phyloP scores from a whole-genome alignment of 2,888 invertebrate species.

The Eilema sororculum region DNA sequence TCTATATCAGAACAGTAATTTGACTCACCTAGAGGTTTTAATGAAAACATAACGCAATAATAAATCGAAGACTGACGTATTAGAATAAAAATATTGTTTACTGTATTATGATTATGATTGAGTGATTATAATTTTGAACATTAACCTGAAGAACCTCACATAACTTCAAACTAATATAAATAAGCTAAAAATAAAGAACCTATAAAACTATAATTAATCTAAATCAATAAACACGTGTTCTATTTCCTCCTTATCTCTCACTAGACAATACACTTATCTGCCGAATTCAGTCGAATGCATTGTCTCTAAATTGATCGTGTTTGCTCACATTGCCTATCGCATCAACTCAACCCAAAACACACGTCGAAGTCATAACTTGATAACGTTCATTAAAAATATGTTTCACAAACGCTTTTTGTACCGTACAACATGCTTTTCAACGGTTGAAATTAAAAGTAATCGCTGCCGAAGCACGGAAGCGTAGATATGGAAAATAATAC shows the following conservation, averaged over 20 bases:
- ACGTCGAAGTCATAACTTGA: conserved; percentile 68
- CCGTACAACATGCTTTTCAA: conserved; percentile 73
- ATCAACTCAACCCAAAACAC: conserved; percentile 65
- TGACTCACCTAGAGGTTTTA: neutral
- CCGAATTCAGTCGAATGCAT: conserved; percentile 18
- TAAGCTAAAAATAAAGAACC: neutral
- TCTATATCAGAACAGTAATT: neutral
- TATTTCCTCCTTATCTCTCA: neutral
- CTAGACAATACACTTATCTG: neutral
- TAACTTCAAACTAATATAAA: neutral
- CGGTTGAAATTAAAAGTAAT: conserved; percentile 81
- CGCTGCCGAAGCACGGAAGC: conserved; percentile 69
- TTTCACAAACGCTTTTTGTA: conserved; percentile 70
- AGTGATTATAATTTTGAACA: no score
- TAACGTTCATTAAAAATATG: conserved; percentile 71
- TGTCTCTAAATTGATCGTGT: conserved; percentile 26
- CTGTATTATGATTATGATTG: no score
- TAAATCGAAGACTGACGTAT: neutral
- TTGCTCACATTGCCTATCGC: conserved; percentile 52
- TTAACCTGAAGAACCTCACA: no score
- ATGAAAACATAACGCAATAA: neutral
- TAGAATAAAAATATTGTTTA: neutral
- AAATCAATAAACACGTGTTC: neutral
- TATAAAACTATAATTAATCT: neutral
- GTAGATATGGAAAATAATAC: conserved; percentile 80